A percentile compares a stretch with the other conserved stretches of the same genome.
phyloP scores from a whole-genome alignment of 2,113 vertebrate genomes.

The Micromys minutus region DNA sequence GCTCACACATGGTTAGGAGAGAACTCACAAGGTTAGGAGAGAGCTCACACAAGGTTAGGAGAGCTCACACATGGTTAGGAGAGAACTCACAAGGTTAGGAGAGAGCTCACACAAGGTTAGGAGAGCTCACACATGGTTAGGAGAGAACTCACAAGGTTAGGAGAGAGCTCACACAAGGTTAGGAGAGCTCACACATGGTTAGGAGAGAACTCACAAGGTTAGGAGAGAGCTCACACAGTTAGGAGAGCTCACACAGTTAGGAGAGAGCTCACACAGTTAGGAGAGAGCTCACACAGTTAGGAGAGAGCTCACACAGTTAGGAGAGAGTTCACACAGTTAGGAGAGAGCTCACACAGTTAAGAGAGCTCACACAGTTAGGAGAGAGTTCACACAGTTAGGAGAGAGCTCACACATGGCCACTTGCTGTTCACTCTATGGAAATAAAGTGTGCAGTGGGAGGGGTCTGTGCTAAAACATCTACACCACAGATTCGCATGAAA shows the following conservation, averaged over 20 bases:
- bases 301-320: constrained; percentile 49
- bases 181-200: too few relatives aligned
- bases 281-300: constrained; percentile 49
- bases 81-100: constrained; percentile 52
- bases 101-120: too few relatives aligned
- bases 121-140: too few relatives aligned
- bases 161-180: too few relatives aligned
- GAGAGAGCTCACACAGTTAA: too few relatives aligned
- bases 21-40: constrained; percentile 55
- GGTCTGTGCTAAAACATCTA: constrained; percentile 66
- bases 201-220: constrained; percentile 52
- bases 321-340: constrained; percentile 48
- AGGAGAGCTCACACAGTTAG: too few relatives aligned
- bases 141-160: constrained; percentile 52
- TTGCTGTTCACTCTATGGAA: constrained; percentile 51
- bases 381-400: constrained; percentile 48
- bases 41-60: constrained; percentile 50
- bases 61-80: constrained; percentile 52
- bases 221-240: constrained; percentile 50
- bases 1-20: constrained; percentile 46
- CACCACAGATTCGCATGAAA: constrained; percentile 35
- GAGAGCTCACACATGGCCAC: constrained; percentile 42
- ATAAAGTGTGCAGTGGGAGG: constrained; percentile 41
- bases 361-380: too few relatives aligned
- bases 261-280: constrained; percentile 49